Percentiles rank a stretch among this genome's conserved stretches.
phyloP scores from a whole-genome alignment of 2,888 invertebrate species.

The Acheta domesticus region DNA sequence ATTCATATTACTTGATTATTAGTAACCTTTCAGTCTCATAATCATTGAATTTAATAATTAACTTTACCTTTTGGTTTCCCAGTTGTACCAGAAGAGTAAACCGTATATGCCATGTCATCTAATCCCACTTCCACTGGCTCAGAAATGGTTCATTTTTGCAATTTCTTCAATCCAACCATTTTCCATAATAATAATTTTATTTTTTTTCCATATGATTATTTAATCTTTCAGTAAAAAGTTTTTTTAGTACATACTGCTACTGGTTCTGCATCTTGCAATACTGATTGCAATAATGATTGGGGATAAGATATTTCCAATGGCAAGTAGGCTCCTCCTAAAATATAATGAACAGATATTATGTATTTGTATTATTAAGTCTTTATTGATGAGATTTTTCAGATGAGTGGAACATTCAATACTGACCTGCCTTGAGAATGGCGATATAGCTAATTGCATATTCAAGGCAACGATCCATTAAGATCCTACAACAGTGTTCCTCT shows the following conservation, averaged over 20 bases:
- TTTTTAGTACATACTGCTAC: slow-evolving; percentile 39
- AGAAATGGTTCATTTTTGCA: slow-evolving; percentile 19
- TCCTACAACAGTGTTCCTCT: slow-evolving; percentile 39
- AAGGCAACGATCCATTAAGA: slow-evolving; percentile 40
- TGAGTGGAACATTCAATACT: neutral
- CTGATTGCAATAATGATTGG: slow-evolving; percentile 37
- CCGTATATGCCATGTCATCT: slow-evolving; percentile 41
- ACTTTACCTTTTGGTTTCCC: slow-evolving; percentile 41
- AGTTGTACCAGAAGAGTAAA: slow-evolving; percentile 42
- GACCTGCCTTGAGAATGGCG: slow-evolving; percentile 41
- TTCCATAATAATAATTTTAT: slow-evolving; percentile 34
- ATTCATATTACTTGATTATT: no score
- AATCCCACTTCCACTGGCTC: slow-evolving; percentile 34
- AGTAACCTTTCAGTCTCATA: no score
- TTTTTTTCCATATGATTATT: slow-evolving; percentile 19
- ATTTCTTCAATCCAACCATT: slow-evolving; percentile 35
- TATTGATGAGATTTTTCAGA: neutral
- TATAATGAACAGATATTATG: neutral
- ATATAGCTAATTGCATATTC: slow-evolving; percentile 40
- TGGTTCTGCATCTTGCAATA: slow-evolving; percentile 40
- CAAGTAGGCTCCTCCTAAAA: slow-evolving; percentile 40
- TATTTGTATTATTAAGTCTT: neutral
- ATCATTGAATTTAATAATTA: slow-evolving; percentile 38
- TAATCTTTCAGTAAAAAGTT: slow-evolving; percentile 33
- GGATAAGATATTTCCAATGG: slow-evolving; percentile 41